A percentile compares a stretch with the other conserved stretches of the same genome.
phyloP scores from a whole-genome alignment of 1,140 invertebrate genomes.

The Cyrtorhinus lividipennis region DNA sequence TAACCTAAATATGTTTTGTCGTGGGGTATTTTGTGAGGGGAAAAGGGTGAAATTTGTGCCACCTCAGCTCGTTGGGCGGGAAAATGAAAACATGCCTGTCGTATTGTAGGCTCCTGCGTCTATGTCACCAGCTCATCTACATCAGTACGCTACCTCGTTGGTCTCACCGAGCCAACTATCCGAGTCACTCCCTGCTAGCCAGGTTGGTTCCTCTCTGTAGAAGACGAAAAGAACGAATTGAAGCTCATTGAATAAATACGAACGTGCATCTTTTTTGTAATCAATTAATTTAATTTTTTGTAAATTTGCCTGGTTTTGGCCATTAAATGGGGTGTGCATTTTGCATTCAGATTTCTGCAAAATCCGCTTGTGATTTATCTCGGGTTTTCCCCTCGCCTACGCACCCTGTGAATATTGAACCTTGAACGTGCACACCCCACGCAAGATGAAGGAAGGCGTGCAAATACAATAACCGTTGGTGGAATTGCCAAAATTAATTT shows the following conservation, averaged over 20 bases:
- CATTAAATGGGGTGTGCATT: neutral
- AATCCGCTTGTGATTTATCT: too few relatives aligned
- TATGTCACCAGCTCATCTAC: slow-evolving; percentile 73
- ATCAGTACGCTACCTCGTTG: slow-evolving; percentile 54
- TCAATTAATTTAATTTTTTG: neutral
- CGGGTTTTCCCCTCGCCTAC: too few relatives aligned
- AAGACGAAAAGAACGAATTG: neutral
- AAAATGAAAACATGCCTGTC: neutral
- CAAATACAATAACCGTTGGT: too few relatives aligned
- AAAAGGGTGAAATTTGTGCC: too few relatives aligned
- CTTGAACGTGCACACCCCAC: too few relatives aligned
- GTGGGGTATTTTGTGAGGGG: too few relatives aligned
- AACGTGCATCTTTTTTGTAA: neutral
- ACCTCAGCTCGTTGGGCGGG: too few relatives aligned
- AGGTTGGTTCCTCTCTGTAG: slow-evolving; percentile 41
- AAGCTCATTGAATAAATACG: neutral
- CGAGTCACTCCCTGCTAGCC: slow-evolving; percentile 62
- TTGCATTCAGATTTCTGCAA: neutral
- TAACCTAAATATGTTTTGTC: too few relatives aligned
- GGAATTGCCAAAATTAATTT: too few relatives aligned
- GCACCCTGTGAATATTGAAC: too few relatives aligned
- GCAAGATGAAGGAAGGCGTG: too few relatives aligned
- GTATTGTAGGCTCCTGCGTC: slow-evolving; percentile 64
- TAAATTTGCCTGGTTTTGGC: neutral
- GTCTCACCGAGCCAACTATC: slow-evolving; percentile 46